These are phyloP conservation scores for Dascillus cervinus DNA, from an alignment of 2,888 invertebrate genomes.

Conservation along the genomic window DNA sequence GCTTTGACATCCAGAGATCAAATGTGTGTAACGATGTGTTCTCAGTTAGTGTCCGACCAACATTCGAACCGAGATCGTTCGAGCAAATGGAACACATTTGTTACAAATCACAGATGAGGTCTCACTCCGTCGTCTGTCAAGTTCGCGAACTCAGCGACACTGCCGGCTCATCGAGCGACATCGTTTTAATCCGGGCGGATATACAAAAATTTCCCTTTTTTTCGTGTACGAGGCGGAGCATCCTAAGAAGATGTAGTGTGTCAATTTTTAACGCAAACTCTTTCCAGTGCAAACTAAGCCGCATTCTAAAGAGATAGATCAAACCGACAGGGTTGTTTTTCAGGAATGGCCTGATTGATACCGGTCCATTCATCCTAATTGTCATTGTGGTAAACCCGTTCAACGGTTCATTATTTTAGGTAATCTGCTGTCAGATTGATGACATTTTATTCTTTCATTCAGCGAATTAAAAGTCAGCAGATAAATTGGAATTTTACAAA, in stretches of 20 bases:
- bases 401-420: conserved; percentile 26
- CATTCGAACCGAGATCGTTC: conserved; percentile 23
- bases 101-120: conserved; percentile 27
- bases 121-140: conserved; percentile 11
- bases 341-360: conserved; percentile 18
- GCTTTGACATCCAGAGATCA: conserved; percentile 11
- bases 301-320: conserved; percentile 10
- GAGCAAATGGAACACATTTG: conserved; percentile 28
- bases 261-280: no score
- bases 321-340: conserved; percentile 12
- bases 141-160: conserved; percentile 20
- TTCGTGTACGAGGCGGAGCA: no score
- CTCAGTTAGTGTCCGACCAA: conserved; percentile 23
- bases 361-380: conserved; percentile 19
- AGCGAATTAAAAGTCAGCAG: conserved; percentile 5
- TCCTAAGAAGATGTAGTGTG: no score
- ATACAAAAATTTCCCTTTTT: no score
- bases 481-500: no score
- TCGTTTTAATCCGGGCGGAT: no score
- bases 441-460: conserved; percentile 9
- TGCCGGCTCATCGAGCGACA: no score
- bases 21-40: conserved; percentile 18
- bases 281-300: not conserved
- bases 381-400: conserved; percentile 20
- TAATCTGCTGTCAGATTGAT: conserved; percentile 14